Evolutionary conservation across 2,888 invertebrate genomes (phyloP).

Genomic region (Blomia tropicalis): DNA sequence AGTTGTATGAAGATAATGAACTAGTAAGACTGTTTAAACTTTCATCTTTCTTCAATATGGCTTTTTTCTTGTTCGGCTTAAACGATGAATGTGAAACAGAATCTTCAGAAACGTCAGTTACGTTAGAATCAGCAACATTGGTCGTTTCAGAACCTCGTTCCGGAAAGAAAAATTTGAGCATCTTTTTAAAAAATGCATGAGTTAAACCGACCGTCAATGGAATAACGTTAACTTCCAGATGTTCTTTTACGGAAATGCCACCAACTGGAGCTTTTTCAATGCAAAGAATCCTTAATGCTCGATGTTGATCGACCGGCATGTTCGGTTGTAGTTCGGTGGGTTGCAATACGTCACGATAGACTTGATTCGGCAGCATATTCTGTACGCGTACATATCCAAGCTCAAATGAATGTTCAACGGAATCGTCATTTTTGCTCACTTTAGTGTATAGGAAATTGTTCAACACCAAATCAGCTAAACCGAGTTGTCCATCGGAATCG

Average conservation of each 20-base stretch:
- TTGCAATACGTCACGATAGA: conserved; percentile 70
- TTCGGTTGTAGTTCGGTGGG: conserved; percentile 64
- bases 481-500: conserved; percentile 91
- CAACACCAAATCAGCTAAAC: conserved; percentile 84
- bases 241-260: conserved; percentile 97
- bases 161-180: conserved; percentile 93
- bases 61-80: conserved; percentile 15
- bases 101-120: background rate
- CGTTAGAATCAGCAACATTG: conserved; percentile 45
- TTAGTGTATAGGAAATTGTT: conserved; percentile 95
- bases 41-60: conserved; percentile 17
- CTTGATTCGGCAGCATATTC: conserved; percentile 81
- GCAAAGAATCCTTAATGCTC: conserved; percentile 82
- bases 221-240: conserved; percentile 93
- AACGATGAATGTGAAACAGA: background rate
- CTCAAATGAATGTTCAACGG: conserved; percentile 88
- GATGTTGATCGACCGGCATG: conserved; percentile 77
- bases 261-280: conserved; percentile 90
- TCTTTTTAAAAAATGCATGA: conserved; percentile 88
- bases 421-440: conserved; percentile 86
- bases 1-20: background rate
- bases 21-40: conserved; percentile 20
- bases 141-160: conserved; percentile 44
- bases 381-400: conserved; percentile 87
- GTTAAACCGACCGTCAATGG: conserved; percentile 82